phyloP scores from a whole-genome alignment of 2,797 vertebrate genomes.

The Leptatherina wallacei region DNA sequence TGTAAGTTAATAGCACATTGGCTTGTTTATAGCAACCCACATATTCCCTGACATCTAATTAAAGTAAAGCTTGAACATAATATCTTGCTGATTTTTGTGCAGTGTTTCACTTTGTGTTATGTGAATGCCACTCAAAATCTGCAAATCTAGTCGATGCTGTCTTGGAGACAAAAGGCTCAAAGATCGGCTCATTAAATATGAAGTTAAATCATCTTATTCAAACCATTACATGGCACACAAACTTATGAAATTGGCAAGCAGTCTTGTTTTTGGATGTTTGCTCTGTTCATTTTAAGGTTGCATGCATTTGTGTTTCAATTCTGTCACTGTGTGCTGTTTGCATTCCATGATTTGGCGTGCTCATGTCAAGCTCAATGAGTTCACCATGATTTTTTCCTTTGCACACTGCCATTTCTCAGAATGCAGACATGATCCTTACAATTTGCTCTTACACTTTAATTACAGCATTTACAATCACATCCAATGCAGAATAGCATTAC shows the following conservation, averaged over 20 bases:
- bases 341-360: constrained; percentile 6
- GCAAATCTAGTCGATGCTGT: neutral
- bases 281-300: neutral
- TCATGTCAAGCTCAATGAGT: constrained; percentile 3
- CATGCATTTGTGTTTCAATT: neutral
- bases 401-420: constrained; percentile 4
- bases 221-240: neutral
- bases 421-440: constrained; percentile 30
- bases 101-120: neutral
- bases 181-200: neutral
- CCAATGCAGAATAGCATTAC: constrained; percentile 26
- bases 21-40: constrained; percentile 13
- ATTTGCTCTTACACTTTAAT: constrained; percentile 38
- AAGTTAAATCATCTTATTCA: neutral
- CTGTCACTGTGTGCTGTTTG: constrained; percentile 9
- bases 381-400: neutral
- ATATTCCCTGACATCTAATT: constrained; percentile 6
- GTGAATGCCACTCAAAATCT: neutral
- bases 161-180: neutral
- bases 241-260: constrained; percentile 3
- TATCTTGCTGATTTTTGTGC: neutral
- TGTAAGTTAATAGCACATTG: neutral
- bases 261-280: constrained; percentile 7
- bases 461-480: constrained; percentile 36
- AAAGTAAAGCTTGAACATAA: constrained; percentile 3